These are phyloP conservation scores for Harpagifer antarcticus DNA, from an alignment of 2,797 vertebrate genomes.

Conservation along the genomic window DNA sequence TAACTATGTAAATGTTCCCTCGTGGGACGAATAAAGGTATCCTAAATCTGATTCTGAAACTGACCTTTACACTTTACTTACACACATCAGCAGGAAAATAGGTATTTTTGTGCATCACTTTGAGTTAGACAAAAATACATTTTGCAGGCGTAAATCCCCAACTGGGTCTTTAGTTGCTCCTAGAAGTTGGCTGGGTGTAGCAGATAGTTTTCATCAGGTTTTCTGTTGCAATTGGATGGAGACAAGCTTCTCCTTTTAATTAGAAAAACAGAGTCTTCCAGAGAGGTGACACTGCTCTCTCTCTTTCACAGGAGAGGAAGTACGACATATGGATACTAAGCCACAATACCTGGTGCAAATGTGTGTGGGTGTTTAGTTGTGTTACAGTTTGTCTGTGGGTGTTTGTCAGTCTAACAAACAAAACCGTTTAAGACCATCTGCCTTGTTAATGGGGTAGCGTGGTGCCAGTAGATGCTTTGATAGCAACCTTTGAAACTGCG, in stretches of 20 bases:
- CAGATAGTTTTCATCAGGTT: conserved; percentile 24
- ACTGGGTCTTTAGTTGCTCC: conserved; percentile 3
- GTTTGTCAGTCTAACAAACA: conserved; percentile 71
- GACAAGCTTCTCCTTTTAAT: conserved; percentile 41
- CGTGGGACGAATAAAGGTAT: no score
- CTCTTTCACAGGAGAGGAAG: conserved; percentile 34
- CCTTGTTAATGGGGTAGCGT: conserved; percentile 66
- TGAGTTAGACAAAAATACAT: conserved; percentile 12
- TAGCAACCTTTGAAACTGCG: conserved; percentile 71
- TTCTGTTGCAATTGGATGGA: conserved; percentile 22
- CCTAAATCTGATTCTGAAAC: not conserved
- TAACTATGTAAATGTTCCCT: no score
- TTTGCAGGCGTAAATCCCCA: conserved; percentile 5
- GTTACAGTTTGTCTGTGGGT: conserved; percentile 62
- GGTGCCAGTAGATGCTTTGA: conserved; percentile 67
- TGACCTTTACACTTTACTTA: not conserved
- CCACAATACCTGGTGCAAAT: conserved; percentile 54
- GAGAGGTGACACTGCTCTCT: conserved; percentile 39
- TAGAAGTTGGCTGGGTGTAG: conserved; percentile 1
- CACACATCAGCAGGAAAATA: not conserved
- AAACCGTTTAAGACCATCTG: conserved; percentile 72
- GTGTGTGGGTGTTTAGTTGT: conserved; percentile 57
- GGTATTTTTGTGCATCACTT: not conserved
- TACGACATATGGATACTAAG: conserved; percentile 52
- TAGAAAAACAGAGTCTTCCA: conserved; percentile 42